phyloP scores from a whole-genome alignment of 2,113 vertebrate species.

The Spizaetus ornatus region DNA sequence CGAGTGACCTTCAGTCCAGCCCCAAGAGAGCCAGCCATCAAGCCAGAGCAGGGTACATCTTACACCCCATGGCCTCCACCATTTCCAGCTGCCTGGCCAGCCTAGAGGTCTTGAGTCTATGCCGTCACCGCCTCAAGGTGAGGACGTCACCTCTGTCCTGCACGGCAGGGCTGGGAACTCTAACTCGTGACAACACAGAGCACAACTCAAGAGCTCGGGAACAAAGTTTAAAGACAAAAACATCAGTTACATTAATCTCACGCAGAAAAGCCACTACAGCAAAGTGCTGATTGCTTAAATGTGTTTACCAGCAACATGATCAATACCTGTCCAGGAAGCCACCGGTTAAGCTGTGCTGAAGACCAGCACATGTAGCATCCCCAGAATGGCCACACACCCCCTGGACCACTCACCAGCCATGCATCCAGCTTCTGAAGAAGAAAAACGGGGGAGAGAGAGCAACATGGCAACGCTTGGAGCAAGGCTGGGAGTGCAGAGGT shows the following conservation, averaged over 20 bases:
- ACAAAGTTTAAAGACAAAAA: not conserved
- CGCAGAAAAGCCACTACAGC: not conserved
- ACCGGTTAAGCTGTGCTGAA: no score
- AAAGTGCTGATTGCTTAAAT: rapidly evolving
- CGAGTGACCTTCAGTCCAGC: not conserved
- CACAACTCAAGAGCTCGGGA: not conserved
- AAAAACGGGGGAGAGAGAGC: not conserved
- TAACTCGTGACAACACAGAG: not conserved
- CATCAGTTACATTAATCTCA: not conserved
- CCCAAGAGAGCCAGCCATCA: not conserved
- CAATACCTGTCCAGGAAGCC: not conserved
- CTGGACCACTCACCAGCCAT: rapidly evolving
- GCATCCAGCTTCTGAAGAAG: not conserved
- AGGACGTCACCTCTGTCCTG: not conserved
- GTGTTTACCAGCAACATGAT: rapidly evolving
- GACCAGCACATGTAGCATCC: not conserved
- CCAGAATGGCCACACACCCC: rapidly evolving
- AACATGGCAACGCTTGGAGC: rapidly evolving
- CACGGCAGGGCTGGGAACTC: rapidly evolving
- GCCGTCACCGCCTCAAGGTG: not conserved
- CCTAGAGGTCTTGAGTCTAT: not conserved
- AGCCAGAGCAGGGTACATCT: not conserved
- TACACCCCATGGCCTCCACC: rapidly evolving
- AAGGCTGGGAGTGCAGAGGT: not conserved
- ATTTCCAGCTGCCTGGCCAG: not conserved